These are phyloP conservation scores for Drosophila obscura DNA, from an alignment of 1,140 invertebrate species.

Conservation along the genomic window DNA sequence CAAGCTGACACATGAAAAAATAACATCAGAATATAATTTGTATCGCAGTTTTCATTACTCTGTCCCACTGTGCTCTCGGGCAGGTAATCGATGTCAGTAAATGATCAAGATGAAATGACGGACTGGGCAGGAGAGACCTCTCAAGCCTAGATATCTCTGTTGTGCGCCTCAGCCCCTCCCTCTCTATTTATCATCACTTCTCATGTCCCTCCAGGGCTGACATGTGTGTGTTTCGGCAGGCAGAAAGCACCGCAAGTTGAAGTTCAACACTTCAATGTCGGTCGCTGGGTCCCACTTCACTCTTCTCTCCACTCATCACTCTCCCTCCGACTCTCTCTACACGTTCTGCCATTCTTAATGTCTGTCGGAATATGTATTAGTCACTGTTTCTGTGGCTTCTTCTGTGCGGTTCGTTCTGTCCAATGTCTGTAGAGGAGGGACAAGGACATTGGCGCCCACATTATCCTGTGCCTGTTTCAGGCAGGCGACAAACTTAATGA, in stretches of 20 bases:
- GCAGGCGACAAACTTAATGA: conserved; percentile 52
- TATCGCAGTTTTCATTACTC: not conserved
- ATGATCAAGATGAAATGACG: conserved; percentile 50
- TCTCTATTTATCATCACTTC: not conserved
- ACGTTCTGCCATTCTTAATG: conserved; percentile 46
- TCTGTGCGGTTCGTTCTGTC: no score
- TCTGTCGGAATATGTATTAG: conserved; percentile 24
- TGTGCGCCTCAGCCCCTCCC: conserved; percentile 3
- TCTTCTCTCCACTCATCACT: not conserved
- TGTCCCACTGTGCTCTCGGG: conserved; percentile 4
- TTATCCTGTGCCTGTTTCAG: conserved; percentile 59
- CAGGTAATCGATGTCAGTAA: conserved; percentile 44
- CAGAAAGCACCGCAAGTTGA: conserved; percentile 57
- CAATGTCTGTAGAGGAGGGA: conserved; percentile 1
- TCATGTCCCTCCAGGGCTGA: conserved; percentile 25
- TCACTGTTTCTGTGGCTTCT: conserved; percentile 10
- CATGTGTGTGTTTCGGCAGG: conserved; percentile 39
- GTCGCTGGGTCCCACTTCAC: conserved; percentile 16
- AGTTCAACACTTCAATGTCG: conserved; percentile 80
- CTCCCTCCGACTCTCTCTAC: conserved; percentile 12
- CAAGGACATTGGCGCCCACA: conserved; percentile 47
- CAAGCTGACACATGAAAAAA: no score
- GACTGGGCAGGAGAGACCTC: conserved; percentile 23
- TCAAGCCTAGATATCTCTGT: conserved; percentile 19
- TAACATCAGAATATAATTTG: not conserved